Evolutionary conservation across 2,113 vertebrate species (phyloP).

Genomic region (Misgurnus anguillicaudatus): DNA sequence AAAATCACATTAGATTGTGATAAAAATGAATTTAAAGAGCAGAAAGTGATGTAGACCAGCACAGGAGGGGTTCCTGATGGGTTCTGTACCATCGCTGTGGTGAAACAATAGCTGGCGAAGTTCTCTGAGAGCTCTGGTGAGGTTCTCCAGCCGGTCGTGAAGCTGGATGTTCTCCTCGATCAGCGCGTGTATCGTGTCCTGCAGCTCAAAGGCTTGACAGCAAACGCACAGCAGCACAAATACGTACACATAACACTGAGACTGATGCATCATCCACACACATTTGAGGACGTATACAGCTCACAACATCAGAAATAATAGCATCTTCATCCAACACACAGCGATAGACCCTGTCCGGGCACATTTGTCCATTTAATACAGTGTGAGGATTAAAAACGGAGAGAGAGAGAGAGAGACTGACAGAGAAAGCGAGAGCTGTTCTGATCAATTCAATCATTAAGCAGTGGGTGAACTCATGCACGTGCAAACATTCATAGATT

Average conservation of each 20-base stretch:
- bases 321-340: background rate
- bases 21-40: background rate
- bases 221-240: slow-evolving; percentile 26
- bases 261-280: slow-evolving; percentile 9
- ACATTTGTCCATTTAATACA: background rate
- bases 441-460: slow-evolving; percentile 65
- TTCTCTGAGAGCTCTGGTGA: slow-evolving; percentile 73
- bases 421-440: slow-evolving; percentile 44
- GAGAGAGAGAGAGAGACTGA: background rate
- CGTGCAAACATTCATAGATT: slow-evolving; percentile 19
- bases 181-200: slow-evolving; percentile 78
- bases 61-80: background rate
- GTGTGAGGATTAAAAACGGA: background rate
- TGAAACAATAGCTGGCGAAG: slow-evolving; percentile 73
- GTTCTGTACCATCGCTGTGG: slow-evolving; percentile 68
- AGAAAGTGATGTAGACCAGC: background rate
- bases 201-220: slow-evolving; percentile 73
- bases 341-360: background rate
- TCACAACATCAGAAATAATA: background rate
- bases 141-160: slow-evolving; percentile 78
- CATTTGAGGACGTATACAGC: background rate
- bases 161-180: slow-evolving; percentile 80
- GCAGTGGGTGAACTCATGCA: slow-evolving; percentile 38
- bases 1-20: background rate
- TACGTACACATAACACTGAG: slow-evolving; percentile 22